A percentile compares a stretch with the other conserved stretches of the same genome.
Conservation (phyloP, 2,888 invertebrate genomes). For the Hyalella azteca region DNA sequence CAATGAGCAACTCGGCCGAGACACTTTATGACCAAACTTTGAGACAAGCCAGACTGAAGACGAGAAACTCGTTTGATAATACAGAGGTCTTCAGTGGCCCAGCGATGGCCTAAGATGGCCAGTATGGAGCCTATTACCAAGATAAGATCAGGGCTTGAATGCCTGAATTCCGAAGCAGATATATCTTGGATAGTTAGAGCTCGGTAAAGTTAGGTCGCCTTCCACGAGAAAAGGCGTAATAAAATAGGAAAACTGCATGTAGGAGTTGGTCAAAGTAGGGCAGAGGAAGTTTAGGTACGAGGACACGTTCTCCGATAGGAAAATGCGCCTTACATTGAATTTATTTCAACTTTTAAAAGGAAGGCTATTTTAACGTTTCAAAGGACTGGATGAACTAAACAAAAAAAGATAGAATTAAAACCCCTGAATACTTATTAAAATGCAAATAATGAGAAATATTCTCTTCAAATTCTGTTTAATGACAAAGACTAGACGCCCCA, state of each 20-base stretch:
- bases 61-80: constrained; percentile 14
- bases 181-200: neutral
- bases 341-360: too few relatives aligned
- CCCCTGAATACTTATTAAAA: too few relatives aligned
- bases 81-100: constrained; percentile 18
- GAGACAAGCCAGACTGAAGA: constrained; percentile 26
- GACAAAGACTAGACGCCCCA: too few relatives aligned
- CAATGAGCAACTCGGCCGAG: constrained; percentile 16
- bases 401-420: too few relatives aligned
- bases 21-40: constrained; percentile 28
- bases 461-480: too few relatives aligned
- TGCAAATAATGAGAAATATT: too few relatives aligned
- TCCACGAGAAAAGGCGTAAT: neutral
- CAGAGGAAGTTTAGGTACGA: too few relatives aligned
- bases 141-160: constrained; percentile 6
- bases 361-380: too few relatives aligned
- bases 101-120: neutral
- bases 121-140: constrained; percentile 5
- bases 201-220: neutral
- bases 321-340: too few relatives aligned
- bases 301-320: too few relatives aligned
- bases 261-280: too few relatives aligned
- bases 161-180: neutral
- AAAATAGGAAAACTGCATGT: neutral
- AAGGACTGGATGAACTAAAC: too few relatives aligned